These are phyloP conservation scores for Euclidia mi DNA, from an alignment of 2,888 invertebrate species.

Conservation along the genomic window DNA sequence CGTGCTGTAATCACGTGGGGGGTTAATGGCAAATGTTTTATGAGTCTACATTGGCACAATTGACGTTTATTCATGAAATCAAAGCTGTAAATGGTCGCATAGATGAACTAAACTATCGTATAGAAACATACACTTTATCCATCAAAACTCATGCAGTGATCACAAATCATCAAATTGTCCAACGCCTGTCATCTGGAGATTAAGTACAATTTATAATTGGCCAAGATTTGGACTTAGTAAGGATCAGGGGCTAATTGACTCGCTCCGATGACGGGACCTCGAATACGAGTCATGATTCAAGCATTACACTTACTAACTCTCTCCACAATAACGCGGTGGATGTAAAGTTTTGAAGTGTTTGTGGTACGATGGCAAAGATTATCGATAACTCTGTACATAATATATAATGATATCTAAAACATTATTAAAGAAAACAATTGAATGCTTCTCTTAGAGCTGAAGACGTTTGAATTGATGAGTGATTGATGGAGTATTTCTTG, in stretches of 20 bases:
- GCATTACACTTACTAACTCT: conserved; percentile 75
- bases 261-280: conserved; percentile 59
- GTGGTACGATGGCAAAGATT: conserved; percentile 21
- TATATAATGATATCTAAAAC: too few species aligned
- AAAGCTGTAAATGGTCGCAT: too few species aligned
- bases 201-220: conserved; percentile 63
- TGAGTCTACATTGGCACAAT: too few species aligned
- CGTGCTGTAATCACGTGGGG: too few species aligned
- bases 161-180: conserved; percentile 24
- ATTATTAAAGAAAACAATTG: too few species aligned
- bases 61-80: too few species aligned
- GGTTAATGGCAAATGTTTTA: too few species aligned
- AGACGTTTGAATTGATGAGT: too few species aligned
- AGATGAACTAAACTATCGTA: too few species aligned
- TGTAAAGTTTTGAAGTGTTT: conserved; percentile 55
- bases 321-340: conserved; percentile 67
- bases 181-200: conserved; percentile 31
- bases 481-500: too few species aligned
- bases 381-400: too few species aligned
- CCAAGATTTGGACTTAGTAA: conserved; percentile 66
- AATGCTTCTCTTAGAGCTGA: too few species aligned
- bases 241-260: conserved; percentile 65
- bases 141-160: conserved; percentile 16
- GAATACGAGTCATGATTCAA: conserved; percentile 65
- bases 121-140: background rate